Evolutionary conservation across 1,140 invertebrate genomes (phyloP).

Genomic region (Drosophila leontia): DNA sequence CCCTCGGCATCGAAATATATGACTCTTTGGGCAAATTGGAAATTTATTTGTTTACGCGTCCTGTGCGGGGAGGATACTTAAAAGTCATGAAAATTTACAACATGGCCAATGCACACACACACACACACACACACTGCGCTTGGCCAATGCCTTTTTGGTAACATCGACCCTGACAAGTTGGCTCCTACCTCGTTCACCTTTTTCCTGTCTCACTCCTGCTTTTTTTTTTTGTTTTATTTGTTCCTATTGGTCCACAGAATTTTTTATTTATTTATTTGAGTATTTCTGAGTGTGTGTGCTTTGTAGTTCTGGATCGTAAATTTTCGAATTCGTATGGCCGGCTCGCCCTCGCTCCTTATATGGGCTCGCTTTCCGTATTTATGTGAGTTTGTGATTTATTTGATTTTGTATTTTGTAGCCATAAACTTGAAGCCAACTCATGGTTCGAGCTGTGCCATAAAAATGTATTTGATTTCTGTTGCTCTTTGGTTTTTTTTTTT

Average conservation of each 20-base stretch:
- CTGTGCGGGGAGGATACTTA: conserved; percentile 52
- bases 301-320: conserved; percentile 76
- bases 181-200: conserved; percentile 22
- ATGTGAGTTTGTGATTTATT: conserved; percentile 81
- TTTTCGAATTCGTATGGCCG: conserved; percentile 61
- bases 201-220: conserved; percentile 13
- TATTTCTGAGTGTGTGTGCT: conserved; percentile 27
- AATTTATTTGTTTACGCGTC: conserved; percentile 82
- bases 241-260: conserved; percentile 69
- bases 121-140: not conserved
- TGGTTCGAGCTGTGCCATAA: conserved; percentile 51
- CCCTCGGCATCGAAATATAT: conserved; percentile 66
- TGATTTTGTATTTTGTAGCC: conserved; percentile 67
- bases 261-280: conserved; percentile 53
- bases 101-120: conserved; percentile 62
- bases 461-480: conserved; percentile 46
- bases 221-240: conserved; percentile 24
- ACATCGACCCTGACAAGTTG: conserved; percentile 60
- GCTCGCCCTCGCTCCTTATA: conserved; percentile 57
- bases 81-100: conserved; percentile 83
- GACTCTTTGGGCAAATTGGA: conserved; percentile 78
- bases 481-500: conserved; percentile 24
- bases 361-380: conserved; percentile 51
- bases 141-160: conserved; percentile 48
- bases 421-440: conserved; percentile 57